Evolutionary conservation across 2,797 vertebrate genomes (phyloP).

Genomic region (Graptemys geographica): DNA sequence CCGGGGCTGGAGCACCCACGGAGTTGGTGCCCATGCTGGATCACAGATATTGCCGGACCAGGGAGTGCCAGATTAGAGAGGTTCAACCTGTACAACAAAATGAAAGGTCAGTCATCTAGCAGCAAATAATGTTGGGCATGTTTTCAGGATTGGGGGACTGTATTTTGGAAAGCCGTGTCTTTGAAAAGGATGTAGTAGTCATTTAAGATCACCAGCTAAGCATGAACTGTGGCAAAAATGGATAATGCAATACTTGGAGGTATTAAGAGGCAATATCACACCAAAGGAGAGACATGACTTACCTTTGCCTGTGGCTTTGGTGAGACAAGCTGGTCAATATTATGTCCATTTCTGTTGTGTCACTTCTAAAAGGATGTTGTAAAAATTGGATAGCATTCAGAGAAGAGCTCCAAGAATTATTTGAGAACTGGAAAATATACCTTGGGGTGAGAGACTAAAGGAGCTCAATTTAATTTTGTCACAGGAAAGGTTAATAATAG

Average conservation of each 20-base stretch:
- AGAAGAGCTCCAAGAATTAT: background rate
- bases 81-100: no score
- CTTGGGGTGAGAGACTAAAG: background rate
- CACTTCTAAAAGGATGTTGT: no score
- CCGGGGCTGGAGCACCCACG: no score
- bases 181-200: background rate
- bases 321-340: no score
- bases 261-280: no score
- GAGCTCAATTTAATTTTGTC: background rate
- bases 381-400: no score
- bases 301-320: no score
- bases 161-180: background rate
- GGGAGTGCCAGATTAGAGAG: no score
- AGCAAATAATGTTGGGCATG: background rate
- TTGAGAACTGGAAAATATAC: background rate
- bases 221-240: background rate
- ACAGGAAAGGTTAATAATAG: background rate
- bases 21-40: no score
- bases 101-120: background rate
- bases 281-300: no score
- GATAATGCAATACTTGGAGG: background rate
- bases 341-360: no score
- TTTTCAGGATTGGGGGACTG: background rate
- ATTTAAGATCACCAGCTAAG: background rate
- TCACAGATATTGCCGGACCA: no score